A percentile compares a stretch with the other conserved stretches of the same genome.
Evolutionary conservation across 2,797 vertebrate genomes (phyloP).

Genomic region (Coilia nasus): DNA sequence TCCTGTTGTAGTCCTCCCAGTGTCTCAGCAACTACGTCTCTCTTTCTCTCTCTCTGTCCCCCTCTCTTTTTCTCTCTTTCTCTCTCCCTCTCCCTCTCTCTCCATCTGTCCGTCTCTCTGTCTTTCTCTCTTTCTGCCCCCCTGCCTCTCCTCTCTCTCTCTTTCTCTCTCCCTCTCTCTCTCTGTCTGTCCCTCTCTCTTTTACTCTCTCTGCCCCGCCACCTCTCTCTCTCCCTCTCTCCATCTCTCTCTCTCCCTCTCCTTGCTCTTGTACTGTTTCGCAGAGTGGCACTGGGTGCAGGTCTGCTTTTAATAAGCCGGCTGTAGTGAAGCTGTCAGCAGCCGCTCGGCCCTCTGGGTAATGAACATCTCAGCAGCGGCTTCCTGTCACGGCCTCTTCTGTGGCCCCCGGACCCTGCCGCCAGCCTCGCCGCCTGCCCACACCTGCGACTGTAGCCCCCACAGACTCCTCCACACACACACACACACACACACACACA

Average conservation of each 20-base stretch:
- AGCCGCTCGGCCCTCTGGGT: constrained; percentile 68
- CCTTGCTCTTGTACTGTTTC: neutral
- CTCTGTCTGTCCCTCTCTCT: neutral
- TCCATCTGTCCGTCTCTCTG: too few relatives aligned
- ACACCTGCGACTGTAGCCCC: constrained; percentile 41
- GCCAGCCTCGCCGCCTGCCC: constrained; percentile 66
- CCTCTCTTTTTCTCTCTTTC: neutral
- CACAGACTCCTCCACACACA: neutral
- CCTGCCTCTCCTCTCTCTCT: too few relatives aligned
- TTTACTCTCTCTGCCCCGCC: neutral
- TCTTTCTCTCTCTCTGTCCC: neutral
- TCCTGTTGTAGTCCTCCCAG: too few relatives aligned
- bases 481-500: constrained; percentile 27
- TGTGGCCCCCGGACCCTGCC: constrained; percentile 67
- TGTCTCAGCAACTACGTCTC: too few relatives aligned
- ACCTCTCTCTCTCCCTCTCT: neutral
- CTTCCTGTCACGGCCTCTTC: constrained; percentile 63
- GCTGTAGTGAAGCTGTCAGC: constrained; percentile 68
- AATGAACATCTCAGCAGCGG: constrained; percentile 75
- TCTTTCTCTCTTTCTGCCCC: too few relatives aligned
- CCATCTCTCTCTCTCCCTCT: neutral
- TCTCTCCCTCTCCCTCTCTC: too few relatives aligned
- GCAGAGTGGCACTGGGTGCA: constrained; percentile 51
- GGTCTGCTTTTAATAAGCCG: constrained; percentile 77
- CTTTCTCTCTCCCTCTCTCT: neutral